These are phyloP conservation scores for Drosophila mercatorum DNA, from an alignment of 2,888 invertebrate species.

Conservation along the genomic window DNA sequence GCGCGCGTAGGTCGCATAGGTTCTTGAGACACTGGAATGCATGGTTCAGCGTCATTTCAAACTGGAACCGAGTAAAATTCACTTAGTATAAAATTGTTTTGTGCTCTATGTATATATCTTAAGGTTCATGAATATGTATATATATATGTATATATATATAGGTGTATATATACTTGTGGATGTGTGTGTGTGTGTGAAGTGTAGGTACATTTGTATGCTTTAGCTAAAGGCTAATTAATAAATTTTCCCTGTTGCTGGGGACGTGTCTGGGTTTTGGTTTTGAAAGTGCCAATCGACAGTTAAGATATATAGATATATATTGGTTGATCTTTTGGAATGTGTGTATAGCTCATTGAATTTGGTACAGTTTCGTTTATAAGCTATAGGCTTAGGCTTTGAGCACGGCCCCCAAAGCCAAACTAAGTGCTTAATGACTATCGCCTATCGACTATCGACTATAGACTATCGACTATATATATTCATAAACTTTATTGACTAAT, in stretches of 20 bases:
- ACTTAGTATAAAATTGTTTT: constrained; percentile 65
- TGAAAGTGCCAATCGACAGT: constrained; percentile 41
- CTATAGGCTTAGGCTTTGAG: constrained; percentile 55
- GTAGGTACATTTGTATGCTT: constrained; percentile 66
- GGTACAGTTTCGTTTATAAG: constrained; percentile 58
- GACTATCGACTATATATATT: constrained; percentile 10
- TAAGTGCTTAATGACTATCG: constrained; percentile 33
- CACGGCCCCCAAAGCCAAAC: constrained; percentile 42
- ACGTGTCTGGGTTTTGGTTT: constrained; percentile 40
- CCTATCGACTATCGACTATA: constrained; percentile 2
- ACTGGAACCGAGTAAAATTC: constrained; percentile 64
- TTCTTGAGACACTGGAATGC: constrained; percentile 77
- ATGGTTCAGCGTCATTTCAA: constrained; percentile 42
- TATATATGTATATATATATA: constrained; percentile 11
- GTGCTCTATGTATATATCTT: constrained; percentile 31
- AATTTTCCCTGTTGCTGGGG: constrained; percentile 54
- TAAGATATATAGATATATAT: constrained; percentile 11
- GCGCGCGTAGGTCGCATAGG: constrained; percentile 32
- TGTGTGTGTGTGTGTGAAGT: constrained; percentile 47
- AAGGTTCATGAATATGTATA: constrained; percentile 11
- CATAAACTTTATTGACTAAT: constrained; percentile 30
- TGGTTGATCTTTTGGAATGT: constrained; percentile 22
- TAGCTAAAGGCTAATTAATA: constrained; percentile 51
- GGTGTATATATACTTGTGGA: background rate
- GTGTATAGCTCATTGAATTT: constrained; percentile 67